Evolutionary conservation across 2,888 invertebrate genomes (phyloP).

Genomic region (Trissolcus japonicus): DNA sequence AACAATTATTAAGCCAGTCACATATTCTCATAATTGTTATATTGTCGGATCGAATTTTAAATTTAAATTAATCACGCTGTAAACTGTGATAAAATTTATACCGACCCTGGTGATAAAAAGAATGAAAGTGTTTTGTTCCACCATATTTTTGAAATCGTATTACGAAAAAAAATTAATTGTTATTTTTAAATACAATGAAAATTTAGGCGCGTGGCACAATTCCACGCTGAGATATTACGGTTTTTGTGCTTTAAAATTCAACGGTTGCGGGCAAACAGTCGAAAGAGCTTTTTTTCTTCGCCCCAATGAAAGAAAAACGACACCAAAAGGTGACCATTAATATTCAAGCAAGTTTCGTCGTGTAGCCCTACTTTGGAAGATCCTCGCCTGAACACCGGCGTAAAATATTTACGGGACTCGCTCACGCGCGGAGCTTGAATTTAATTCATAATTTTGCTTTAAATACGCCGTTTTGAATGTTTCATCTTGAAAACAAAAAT

Average conservation of each 20-base stretch:
- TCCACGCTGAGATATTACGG: not conserved
- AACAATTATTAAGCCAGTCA: not conserved
- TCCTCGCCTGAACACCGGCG: conserved; percentile 14
- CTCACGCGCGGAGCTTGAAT: conserved; percentile 12
- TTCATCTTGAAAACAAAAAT: conserved; percentile 11
- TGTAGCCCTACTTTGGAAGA: conserved; percentile 46
- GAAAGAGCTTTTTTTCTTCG: conserved; percentile 42
- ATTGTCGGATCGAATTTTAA: no score
- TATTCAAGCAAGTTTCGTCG: conserved; percentile 46
- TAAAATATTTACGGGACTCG: conserved; percentile 45
- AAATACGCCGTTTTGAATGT: conserved; percentile 17
- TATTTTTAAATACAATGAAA: no score
- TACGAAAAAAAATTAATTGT: no score
- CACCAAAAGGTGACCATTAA: conserved; percentile 51
- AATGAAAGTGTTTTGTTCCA: no score
- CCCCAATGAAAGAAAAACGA: conserved; percentile 49
- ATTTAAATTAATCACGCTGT: no score
- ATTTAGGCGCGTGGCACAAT: no score
- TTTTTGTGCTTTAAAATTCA: conserved; percentile 13
- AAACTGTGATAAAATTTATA: no score
- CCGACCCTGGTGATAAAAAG: no score
- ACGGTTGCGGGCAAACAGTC: conserved; percentile 30
- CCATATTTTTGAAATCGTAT: no score
- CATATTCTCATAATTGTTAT: not conserved
- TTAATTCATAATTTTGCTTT: conserved; percentile 28